Percentiles rank a stretch among this genome's conserved stretches.
These are phyloP conservation scores for Acridotheres tristis DNA, from an alignment of 2,797 vertebrate genomes.

Conservation along the genomic window DNA sequence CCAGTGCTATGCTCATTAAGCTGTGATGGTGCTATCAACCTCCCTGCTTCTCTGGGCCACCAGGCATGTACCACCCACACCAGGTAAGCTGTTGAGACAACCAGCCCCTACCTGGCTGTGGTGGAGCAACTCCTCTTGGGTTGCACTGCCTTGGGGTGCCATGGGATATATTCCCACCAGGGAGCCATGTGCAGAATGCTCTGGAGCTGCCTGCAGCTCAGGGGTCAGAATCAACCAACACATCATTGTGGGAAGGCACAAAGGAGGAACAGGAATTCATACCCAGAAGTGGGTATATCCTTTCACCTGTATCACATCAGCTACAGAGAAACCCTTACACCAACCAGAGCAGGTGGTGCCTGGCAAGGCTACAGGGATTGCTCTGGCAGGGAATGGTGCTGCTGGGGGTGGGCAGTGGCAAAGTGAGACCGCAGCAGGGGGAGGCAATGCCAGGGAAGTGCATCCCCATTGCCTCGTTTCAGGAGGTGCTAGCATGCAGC, in stretches of 20 bases:
- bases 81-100: not conserved
- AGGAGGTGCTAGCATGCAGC: not conserved
- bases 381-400: not conserved
- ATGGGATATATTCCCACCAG: not conserved
- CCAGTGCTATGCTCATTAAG: not conserved
- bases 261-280: not conserved
- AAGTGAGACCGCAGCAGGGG: not conserved
- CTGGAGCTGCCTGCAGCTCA: not conserved
- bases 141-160: not conserved
- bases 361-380: not conserved
- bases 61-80: not conserved
- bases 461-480: fast-evolving
- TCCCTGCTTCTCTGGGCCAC: not conserved
- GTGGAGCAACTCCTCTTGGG: not conserved
- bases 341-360: not conserved
- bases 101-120: not conserved
- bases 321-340: not conserved
- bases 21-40: not conserved
- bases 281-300: not conserved
- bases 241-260: not conserved
- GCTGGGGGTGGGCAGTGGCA: fast-evolving
- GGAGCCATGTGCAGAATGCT: not conserved
- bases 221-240: not conserved
- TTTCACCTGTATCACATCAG: not conserved
- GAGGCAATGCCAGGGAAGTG: fast-evolving